These are phyloP conservation scores for Drosophila yooni DNA, from an alignment of 2,888 invertebrate species.

Conservation along the genomic window DNA sequence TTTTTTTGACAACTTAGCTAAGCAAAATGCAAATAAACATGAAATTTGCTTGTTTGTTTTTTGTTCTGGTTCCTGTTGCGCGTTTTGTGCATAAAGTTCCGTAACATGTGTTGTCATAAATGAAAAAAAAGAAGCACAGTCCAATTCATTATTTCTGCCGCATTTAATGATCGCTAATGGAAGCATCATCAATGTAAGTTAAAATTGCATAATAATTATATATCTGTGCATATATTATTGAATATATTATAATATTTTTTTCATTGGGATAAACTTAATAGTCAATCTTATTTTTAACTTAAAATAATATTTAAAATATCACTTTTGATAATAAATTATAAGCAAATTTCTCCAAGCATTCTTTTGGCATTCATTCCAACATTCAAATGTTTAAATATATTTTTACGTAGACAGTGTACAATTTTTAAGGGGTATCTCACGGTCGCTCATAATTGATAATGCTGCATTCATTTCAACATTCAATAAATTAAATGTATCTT, in stretches of 20 bases:
- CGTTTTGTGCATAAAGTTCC: conserved; percentile 8
- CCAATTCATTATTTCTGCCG: conserved; percentile 33
- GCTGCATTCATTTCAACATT: not conserved
- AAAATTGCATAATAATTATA: not conserved
- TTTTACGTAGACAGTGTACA: not conserved
- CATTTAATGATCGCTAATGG: conserved; percentile 15
- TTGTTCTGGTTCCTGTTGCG: conserved; percentile 6
- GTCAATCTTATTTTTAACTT: not conserved
- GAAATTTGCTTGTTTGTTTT: conserved; percentile 8
- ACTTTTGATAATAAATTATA: not conserved
- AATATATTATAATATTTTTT: not conserved
- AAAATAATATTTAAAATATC: not conserved
- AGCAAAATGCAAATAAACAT: conserved; percentile 31
- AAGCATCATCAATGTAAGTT: conserved; percentile 1
- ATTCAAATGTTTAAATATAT: not conserved
- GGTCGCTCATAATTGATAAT: not conserved
- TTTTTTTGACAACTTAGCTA: not conserved
- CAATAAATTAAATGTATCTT: not conserved
- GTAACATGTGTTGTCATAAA: conserved; percentile 17
- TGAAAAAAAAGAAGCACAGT: conserved; percentile 9
- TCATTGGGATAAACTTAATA: not conserved
- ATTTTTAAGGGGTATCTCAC: not conserved
- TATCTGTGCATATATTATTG: not conserved
- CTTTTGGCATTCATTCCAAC: not conserved
- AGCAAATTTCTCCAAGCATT: no score